phyloP scores from a whole-genome alignment of 2,888 invertebrate genomes.

The Caenorhabditis wallacei region DNA sequence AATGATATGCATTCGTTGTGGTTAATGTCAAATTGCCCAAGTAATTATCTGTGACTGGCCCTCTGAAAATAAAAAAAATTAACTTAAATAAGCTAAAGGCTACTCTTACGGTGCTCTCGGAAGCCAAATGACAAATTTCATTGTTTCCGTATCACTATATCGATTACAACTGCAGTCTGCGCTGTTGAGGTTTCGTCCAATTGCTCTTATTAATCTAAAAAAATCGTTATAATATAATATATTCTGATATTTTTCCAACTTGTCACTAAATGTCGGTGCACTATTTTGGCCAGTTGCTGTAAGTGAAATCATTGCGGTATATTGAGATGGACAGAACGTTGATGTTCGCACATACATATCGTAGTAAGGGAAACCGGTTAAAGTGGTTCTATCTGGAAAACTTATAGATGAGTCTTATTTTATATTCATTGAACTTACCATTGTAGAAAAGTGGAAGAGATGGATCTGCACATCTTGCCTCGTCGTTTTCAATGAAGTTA shows the following conservation, averaged over 20 bases:
- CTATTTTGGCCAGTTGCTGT: neutral
- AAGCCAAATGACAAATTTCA: constrained; percentile 48
- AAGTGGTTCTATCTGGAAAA: constrained; percentile 39
- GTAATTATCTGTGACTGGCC: neutral
- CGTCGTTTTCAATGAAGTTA: constrained; percentile 50
- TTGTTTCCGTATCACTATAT: constrained; percentile 18
- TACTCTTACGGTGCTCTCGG: constrained; percentile 29
- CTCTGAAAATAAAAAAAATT: constrained; percentile 22
- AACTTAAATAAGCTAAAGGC: too few species aligned
- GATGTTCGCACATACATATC: neutral
- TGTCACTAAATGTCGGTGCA: constrained; percentile 8
- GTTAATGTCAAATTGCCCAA: neutral
- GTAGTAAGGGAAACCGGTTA: constrained; percentile 38
- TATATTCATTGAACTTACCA: constrained; percentile 13
- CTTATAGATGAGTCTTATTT: too few species aligned
- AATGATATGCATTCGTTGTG: constrained; percentile 48
- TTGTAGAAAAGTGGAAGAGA: constrained; percentile 34
- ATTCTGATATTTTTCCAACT: neutral
- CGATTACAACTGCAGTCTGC: constrained; percentile 36
- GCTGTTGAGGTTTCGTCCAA: constrained; percentile 37
- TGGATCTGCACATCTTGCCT: neutral
- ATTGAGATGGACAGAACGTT: constrained; percentile 49
- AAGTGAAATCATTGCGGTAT: neutral
- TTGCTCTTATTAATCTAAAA: constrained; percentile 3
- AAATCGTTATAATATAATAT: neutral